Percentiles rank a stretch among this genome's conserved stretches.
Evolutionary conservation across 2,113 vertebrate genomes (phyloP).

Genomic region (Lepisosteus oculatus): DNA sequence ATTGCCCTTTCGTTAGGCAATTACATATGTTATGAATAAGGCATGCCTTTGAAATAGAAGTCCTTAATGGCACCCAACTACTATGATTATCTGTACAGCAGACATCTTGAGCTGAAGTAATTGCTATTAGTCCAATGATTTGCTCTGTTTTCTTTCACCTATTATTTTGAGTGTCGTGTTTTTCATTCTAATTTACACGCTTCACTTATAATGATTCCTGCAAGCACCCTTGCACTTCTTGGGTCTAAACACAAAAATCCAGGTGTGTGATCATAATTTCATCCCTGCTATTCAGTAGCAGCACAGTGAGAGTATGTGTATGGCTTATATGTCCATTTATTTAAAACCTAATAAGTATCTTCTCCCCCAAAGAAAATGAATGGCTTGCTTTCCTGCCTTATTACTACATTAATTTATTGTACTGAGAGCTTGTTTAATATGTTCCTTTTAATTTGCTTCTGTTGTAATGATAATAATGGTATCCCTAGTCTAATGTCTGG

Average conservation of each 20-base stretch:
- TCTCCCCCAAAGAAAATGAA: background rate
- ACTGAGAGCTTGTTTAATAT: background rate
- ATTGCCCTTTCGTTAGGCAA: conserved; percentile 31
- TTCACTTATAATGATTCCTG: background rate
- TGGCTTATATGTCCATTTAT: background rate
- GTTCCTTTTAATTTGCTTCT: background rate
- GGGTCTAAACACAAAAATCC: too few species aligned
- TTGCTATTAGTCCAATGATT: too few species aligned
- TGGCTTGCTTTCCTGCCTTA: background rate
- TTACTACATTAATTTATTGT: too few species aligned
- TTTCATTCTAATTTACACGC: background rate
- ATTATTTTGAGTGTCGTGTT: background rate
- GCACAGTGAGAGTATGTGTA: too few species aligned
- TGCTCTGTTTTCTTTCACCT: background rate
- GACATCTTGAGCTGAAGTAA: too few species aligned
- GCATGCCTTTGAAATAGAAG: background rate
- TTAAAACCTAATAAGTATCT: background rate
- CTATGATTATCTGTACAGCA: too few species aligned
- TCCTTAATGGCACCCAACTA: background rate
- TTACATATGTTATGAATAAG: background rate
- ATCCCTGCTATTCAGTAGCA: too few species aligned
- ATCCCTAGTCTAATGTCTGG: background rate
- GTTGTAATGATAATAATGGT: background rate
- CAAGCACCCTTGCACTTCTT: too few species aligned
- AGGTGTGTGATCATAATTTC: too few species aligned